Conservation (phyloP, 2,113 vertebrate species). For the Illadopsis cleaveri region DNA sequence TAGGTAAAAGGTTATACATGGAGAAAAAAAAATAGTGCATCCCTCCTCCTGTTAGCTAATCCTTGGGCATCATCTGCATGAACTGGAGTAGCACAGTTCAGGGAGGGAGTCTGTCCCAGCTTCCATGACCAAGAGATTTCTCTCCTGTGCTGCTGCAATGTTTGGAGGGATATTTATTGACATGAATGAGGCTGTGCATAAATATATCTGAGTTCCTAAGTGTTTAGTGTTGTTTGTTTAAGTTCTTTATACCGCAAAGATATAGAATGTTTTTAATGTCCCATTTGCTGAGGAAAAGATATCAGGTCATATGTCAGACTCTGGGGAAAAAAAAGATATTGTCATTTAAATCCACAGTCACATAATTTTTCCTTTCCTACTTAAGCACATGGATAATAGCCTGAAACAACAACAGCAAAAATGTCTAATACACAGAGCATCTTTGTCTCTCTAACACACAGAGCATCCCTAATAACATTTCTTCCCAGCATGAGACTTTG, state of each 20-base stretch:
- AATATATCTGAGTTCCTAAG: background rate
- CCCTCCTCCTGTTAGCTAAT: slow-evolving; percentile 37
- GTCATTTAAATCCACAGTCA: background rate
- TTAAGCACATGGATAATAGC: background rate
- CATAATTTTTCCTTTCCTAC: background rate
- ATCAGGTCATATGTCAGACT: background rate
- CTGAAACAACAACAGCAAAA: background rate
- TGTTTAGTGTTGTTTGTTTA: background rate
- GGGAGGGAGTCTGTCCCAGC: background rate
- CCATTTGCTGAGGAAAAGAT: background rate
- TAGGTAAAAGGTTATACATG: slow-evolving; percentile 60
- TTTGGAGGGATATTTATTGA: slow-evolving; percentile 7
- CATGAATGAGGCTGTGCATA: background rate
- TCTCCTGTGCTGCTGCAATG: background rate
- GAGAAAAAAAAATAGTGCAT: background rate
- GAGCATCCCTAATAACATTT: slow-evolving; percentile 5
- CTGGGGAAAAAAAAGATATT: background rate
- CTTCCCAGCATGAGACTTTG: background rate
- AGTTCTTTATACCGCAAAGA: background rate
- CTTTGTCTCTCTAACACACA: background rate
- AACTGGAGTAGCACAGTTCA: background rate
- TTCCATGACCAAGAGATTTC: background rate
- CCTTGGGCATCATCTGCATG: slow-evolving; percentile 22
- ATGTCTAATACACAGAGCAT: background rate
- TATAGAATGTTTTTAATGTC: background rate